A percentile compares a stretch with the other conserved stretches of the same genome.
phyloP scores from a whole-genome alignment of 2,888 invertebrate species.

The Lysandra bellargus region DNA sequence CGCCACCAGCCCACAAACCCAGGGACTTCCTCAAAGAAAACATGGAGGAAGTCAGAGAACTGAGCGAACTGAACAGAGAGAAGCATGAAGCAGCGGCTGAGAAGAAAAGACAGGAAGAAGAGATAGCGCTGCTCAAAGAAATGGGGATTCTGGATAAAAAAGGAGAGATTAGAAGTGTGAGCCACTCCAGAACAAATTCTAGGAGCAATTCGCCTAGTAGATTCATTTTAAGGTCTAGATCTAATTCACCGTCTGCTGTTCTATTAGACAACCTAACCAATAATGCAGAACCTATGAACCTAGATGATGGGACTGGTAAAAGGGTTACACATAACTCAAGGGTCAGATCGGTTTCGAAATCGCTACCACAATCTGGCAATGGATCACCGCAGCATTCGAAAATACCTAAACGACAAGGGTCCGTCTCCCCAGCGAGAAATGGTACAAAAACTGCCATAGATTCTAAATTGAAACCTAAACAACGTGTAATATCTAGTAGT shows the following conservation, averaged over 20 bases:
- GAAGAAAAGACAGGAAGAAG: constrained; percentile 65
- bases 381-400: constrained; percentile 75
- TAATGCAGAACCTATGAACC: constrained; percentile 55
- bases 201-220: constrained; percentile 69
- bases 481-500: constrained; percentile 71
- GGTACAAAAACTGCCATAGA: constrained; percentile 53
- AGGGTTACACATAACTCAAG: constrained; percentile 65
- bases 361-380: constrained; percentile 72
- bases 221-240: constrained; percentile 66
- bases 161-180: constrained; percentile 53
- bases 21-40: constrained; percentile 74
- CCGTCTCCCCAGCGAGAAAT: constrained; percentile 66
- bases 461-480: constrained; percentile 59
- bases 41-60: constrained; percentile 71
- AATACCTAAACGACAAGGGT: constrained; percentile 73
- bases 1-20: constrained; percentile 58
- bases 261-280: constrained; percentile 51
- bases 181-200: constrained; percentile 57
- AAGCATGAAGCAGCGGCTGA: constrained; percentile 73
- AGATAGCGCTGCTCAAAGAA: constrained; percentile 71
- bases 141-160: constrained; percentile 70
- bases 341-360: constrained; percentile 62
- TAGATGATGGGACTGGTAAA: constrained; percentile 53
- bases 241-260: constrained; percentile 69
- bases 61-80: constrained; percentile 75